These are phyloP conservation scores for Pollenia angustigena DNA, from an alignment of 2,888 invertebrate genomes.

Conservation along the genomic window DNA sequence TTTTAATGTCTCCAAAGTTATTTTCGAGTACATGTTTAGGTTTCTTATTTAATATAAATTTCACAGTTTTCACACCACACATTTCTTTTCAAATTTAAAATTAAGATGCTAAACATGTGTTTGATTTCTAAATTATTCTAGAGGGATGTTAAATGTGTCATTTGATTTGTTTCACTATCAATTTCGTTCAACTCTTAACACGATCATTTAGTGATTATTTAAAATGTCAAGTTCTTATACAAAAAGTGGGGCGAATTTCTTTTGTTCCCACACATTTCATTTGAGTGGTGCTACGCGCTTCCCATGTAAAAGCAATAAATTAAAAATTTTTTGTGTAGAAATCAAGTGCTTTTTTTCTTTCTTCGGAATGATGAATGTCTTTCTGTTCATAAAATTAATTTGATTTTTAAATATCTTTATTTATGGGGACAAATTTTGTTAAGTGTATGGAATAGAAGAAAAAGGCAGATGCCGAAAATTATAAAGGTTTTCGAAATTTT, in stretches of 20 bases:
- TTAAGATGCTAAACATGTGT: conserved; percentile 11
- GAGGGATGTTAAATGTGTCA: conserved; percentile 27
- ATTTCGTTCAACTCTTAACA: conserved; percentile 2
- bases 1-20: conserved; percentile 73
- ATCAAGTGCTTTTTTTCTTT: conserved; percentile 38
- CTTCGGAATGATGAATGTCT: conserved; percentile 15
- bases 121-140: conserved; percentile 12
- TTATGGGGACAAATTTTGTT: not conserved
- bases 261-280: conserved; percentile 47
- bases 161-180: conserved; percentile 36
- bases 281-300: conserved; percentile 12
- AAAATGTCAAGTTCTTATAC: not conserved
- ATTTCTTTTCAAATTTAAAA: not conserved
- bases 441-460: not conserved
- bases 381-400: conserved; percentile 1
- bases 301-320: conserved; percentile 52
- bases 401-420: not conserved
- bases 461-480: too few species aligned
- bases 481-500: too few species aligned
- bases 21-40: not conserved
- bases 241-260: conserved; percentile 4
- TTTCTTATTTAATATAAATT: not conserved
- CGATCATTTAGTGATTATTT: conserved; percentile 42
- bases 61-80: not conserved
- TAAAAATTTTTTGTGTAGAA: conserved; percentile 30